These are phyloP conservation scores for Pemphredon lugubris DNA, from an alignment of 2,888 invertebrate genomes.

Conservation along the genomic window DNA sequence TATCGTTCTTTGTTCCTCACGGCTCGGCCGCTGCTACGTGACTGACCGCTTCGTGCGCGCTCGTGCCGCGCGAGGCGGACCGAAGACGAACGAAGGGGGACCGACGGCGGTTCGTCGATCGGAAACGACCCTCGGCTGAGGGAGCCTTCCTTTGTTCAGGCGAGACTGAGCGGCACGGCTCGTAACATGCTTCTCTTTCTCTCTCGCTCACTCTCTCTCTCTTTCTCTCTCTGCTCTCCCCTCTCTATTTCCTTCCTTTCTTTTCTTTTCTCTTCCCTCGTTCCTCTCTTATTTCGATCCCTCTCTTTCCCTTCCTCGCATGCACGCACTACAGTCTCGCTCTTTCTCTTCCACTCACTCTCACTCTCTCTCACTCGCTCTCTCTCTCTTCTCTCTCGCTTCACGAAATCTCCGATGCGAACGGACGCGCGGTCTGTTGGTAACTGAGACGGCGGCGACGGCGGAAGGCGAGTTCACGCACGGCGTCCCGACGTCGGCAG, in stretches of 20 bases:
- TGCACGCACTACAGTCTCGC: constrained; percentile 8
- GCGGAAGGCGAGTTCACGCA: constrained; percentile 60
- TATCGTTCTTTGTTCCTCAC: constrained; percentile 68
- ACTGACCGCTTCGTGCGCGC: constrained; percentile 70
- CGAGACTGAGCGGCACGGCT: constrained; percentile 65
- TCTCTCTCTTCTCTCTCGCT: constrained; percentile 29
- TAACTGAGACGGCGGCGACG: constrained; percentile 69
- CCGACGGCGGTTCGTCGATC: constrained; percentile 73
- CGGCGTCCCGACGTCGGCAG: constrained; percentile 66
- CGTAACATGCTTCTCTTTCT: constrained; percentile 43
- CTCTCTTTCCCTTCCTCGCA: constrained; percentile 19
- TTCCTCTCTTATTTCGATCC: constrained; percentile 42
- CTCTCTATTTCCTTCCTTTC: constrained; percentile 15
- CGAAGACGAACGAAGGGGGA: constrained; percentile 68
- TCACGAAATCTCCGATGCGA: constrained; percentile 60
- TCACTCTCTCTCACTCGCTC: constrained; percentile 1
- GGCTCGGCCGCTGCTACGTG: constrained; percentile 73
- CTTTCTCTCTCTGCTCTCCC: constrained; percentile 13
- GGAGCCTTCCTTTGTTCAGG: constrained; percentile 69
- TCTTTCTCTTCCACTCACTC: constrained; percentile 27
- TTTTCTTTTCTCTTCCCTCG: constrained; percentile 5
- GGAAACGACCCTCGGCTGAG: constrained; percentile 71
- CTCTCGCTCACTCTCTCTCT: constrained; percentile 19
- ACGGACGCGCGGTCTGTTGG: constrained; percentile 76
- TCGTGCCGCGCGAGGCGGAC: constrained; percentile 58